A percentile compares a stretch with the other conserved stretches of the same genome.
Conservation (phyloP, 1,140 invertebrate genomes). For the Drosophila arizonae region DNA sequence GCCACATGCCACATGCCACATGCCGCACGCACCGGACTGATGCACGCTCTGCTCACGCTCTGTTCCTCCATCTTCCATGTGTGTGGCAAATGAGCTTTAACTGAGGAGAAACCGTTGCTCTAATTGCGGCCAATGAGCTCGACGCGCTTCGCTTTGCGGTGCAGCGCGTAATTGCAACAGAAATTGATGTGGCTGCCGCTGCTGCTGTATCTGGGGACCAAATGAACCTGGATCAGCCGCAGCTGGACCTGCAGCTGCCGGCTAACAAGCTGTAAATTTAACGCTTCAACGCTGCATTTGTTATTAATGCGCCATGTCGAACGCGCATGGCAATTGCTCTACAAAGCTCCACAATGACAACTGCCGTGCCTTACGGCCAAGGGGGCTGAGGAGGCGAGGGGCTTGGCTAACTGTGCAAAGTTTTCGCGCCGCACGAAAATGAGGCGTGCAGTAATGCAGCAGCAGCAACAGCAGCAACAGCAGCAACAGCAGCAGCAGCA, state of each 20-base stretch:
- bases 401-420: conserved; percentile 64
- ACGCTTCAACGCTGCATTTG: conserved; percentile 76
- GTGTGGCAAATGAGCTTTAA: conserved; percentile 74
- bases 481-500: conserved; percentile 48
- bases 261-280: conserved; percentile 81
- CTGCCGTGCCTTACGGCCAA: conserved; percentile 31
- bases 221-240: conserved; percentile 16
- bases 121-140: conserved; percentile 69
- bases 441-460: conserved; percentile 69
- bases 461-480: conserved; percentile 17
- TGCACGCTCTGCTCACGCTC: conserved; percentile 9
- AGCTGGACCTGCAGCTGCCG: conserved; percentile 58
- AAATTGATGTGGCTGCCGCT: conserved; percentile 51
- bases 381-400: conserved; percentile 1
- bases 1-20: conserved; percentile 19
- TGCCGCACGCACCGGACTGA: conserved; percentile 13
- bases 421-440: conserved; percentile 79
- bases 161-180: conserved; percentile 65
- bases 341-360: conserved; percentile 69
- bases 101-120: conserved; percentile 70
- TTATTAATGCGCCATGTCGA: conserved; percentile 49
- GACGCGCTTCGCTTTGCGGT: conserved; percentile 49
- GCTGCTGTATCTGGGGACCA: conserved; percentile 26
- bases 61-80: conserved; percentile 42
- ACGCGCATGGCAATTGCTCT: conserved; percentile 71